Conservation (phyloP, 2,888 invertebrate genomes). For the Byasa hedistus region DNA sequence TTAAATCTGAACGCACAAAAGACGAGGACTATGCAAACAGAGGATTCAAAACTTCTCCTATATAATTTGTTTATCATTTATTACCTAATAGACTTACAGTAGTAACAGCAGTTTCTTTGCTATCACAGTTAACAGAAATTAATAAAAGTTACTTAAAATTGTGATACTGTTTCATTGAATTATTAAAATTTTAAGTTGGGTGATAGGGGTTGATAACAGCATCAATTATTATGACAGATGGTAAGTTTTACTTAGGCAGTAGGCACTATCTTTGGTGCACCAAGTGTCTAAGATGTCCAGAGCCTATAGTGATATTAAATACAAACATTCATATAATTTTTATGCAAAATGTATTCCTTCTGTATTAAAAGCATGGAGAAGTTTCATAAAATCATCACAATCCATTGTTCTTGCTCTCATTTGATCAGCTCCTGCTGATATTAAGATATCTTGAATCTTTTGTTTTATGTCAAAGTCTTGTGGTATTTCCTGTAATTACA, state of each 20-base stretch:
- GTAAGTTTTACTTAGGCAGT: too few relatives aligned
- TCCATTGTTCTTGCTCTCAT: conserved; percentile 96
- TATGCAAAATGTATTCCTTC: conserved; percentile 96
- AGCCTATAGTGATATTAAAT: too few relatives aligned
- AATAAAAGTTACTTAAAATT: too few relatives aligned
- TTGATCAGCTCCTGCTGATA: conserved; percentile 83
- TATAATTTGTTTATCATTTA: conserved; percentile 38
- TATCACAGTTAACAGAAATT: too few relatives aligned
- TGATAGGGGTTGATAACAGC: too few relatives aligned
- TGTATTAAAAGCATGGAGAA: conserved; percentile 92
- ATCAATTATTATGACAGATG: too few relatives aligned
- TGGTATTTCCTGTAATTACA: conserved; percentile 81
- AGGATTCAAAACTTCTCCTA: conserved; percentile 85
- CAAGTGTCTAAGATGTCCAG: too few relatives aligned
- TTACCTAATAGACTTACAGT: background rate
- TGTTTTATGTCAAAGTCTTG: conserved; percentile 90
- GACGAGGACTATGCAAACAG: conserved; percentile 85
- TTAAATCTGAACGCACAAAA: conserved; percentile 74
- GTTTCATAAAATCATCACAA: conserved; percentile 95
- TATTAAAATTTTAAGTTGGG: too few relatives aligned
- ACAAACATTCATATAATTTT: conserved; percentile 17
- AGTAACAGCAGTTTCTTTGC: conserved; percentile 13
- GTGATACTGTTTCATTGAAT: too few relatives aligned
- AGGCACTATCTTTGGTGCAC: too few relatives aligned
- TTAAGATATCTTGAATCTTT: conserved; percentile 87